Percentiles rank a stretch among this genome's conserved stretches.
These are phyloP conservation scores for Pelodiscus sinensis DNA, from an alignment of 2,113 vertebrate genomes.

Conservation along the genomic window DNA sequence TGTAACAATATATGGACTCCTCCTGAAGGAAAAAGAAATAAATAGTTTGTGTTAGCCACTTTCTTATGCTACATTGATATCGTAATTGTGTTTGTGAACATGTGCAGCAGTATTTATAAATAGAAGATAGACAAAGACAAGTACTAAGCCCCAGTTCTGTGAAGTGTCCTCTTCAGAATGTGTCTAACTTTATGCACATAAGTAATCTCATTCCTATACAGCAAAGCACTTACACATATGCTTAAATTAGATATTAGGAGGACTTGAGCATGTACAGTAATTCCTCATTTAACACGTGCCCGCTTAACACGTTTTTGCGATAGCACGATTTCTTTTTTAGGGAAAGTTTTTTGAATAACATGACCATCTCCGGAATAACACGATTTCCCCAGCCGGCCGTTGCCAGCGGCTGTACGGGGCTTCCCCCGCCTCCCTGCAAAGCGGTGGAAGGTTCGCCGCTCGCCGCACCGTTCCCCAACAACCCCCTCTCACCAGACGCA, in stretches of 20 bases:
- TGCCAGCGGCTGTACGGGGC: no score
- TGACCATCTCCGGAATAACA: no score
- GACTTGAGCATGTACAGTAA: accelerated
- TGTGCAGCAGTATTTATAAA: accelerated
- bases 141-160: neutral
- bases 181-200: neutral
- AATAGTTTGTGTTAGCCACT: neutral
- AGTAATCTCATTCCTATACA: neutral
- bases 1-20: neutral
- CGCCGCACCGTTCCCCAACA: no score
- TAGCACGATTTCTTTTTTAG: no score
- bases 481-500: no score
- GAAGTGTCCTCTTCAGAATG: accelerated
- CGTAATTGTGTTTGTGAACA: neutral
- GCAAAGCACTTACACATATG: neutral
- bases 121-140: no score
- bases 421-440: no score
- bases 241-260: neutral
- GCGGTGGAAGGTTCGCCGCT: no score
- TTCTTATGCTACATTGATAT: neutral
- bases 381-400: no score
- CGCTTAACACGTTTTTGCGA: no score
- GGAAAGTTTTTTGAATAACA: no score
- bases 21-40: neutral
- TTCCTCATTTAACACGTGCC: no score